Evolutionary conservation across 2,113 vertebrate species (phyloP).

Genomic region (Ceratotherium simum): DNA sequence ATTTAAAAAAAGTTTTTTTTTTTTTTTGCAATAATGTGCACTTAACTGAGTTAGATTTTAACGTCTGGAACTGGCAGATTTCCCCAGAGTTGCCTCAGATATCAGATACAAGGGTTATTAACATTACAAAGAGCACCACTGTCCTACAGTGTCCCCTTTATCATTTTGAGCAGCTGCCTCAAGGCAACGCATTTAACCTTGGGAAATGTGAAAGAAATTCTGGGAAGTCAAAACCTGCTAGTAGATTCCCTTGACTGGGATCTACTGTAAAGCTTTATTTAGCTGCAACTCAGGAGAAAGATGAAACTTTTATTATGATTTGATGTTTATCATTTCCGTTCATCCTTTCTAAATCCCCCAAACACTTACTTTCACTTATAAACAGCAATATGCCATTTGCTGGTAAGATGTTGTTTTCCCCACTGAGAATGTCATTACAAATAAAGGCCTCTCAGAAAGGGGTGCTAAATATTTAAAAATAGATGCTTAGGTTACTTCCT

Average conservation of each 20-base stretch:
- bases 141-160: slow-evolving; percentile 89
- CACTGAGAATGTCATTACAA: slow-evolving; percentile 57
- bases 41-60: slow-evolving; percentile 86
- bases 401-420: slow-evolving; percentile 63
- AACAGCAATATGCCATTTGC: slow-evolving; percentile 77
- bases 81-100: slow-evolving; percentile 88
- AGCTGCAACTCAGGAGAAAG: slow-evolving; percentile 71
- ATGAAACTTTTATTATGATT: slow-evolving; percentile 82
- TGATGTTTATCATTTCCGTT: slow-evolving; percentile 85
- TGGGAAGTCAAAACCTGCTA: slow-evolving; percentile 82
- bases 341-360: slow-evolving; percentile 74
- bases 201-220: slow-evolving; percentile 89
- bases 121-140: slow-evolving; percentile 91
- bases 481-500: slow-evolving; percentile 57
- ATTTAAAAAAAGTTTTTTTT: slow-evolving; percentile 74
- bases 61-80: slow-evolving; percentile 84
- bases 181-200: slow-evolving; percentile 90
- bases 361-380: slow-evolving; percentile 75
- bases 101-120: slow-evolving; percentile 91
- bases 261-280: slow-evolving; percentile 83
- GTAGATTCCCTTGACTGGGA: slow-evolving; percentile 83
- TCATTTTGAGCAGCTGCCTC: slow-evolving; percentile 90
- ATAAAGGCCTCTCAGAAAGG: slow-evolving; percentile 58
- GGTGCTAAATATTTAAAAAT: slow-evolving; percentile 63
- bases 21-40: slow-evolving; percentile 78